A percentile compares a stretch with the other conserved stretches of the same genome.
These are phyloP conservation scores for Papilio polytes DNA, from an alignment of 1,140 invertebrate genomes.

Conservation along the genomic window DNA sequence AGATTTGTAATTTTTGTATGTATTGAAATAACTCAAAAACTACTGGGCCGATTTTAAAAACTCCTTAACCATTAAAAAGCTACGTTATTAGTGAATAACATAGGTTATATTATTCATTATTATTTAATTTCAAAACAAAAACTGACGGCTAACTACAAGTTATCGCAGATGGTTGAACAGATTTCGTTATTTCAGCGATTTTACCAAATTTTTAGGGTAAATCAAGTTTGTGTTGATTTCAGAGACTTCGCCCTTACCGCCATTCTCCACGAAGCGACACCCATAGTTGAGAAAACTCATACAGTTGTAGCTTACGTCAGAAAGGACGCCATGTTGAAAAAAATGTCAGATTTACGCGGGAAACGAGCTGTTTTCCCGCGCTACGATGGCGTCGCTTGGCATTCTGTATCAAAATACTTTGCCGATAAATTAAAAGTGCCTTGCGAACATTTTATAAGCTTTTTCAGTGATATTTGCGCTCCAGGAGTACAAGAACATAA, in stretches of 20 bases:
- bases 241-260: slow-evolving; percentile 83
- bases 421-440: slow-evolving; percentile 65
- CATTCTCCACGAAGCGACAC: slow-evolving; percentile 87
- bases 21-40: no score
- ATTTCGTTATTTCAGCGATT: no score
- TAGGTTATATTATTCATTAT: no score
- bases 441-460: slow-evolving; percentile 83
- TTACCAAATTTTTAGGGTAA: no score
- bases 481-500: slow-evolving; percentile 74
- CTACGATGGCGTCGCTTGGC: slow-evolving; percentile 87
- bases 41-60: no score
- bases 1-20: no score
- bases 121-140: no score
- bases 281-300: slow-evolving; percentile 85
- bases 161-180: no score
- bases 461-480: slow-evolving; percentile 87
- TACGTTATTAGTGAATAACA: no score
- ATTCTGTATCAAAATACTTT: slow-evolving; percentile 86
- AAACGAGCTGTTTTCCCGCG: slow-evolving; percentile 89
- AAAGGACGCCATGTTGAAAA: slow-evolving; percentile 84
- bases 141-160: no score
- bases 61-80: no score
- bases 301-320: slow-evolving; percentile 89
- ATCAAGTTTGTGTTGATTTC: slow-evolving; percentile 24
- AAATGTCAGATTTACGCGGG: slow-evolving; percentile 86